Evolutionary conservation across 2,888 invertebrate genomes (phyloP).

Genomic region (Galeopsomyia nigrocyanea): DNA sequence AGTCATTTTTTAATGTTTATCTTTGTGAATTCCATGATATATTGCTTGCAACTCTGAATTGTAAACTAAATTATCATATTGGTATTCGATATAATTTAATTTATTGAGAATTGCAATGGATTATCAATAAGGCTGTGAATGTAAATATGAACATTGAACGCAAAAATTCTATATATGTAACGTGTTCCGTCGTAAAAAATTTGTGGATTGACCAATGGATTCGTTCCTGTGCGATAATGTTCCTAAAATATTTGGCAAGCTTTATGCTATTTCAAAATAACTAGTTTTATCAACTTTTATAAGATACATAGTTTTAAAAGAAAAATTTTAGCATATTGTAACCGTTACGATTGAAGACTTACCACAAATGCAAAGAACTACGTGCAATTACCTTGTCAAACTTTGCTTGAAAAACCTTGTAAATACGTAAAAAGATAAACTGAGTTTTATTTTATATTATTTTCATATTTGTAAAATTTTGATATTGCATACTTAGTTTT

Average conservation of each 20-base stretch:
- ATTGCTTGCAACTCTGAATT: constrained; percentile 24
- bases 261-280: constrained; percentile 14
- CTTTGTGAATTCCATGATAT: constrained; percentile 12
- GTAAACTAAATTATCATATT: constrained; percentile 16
- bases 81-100: background rate
- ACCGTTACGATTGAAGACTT: constrained; percentile 16
- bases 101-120: constrained; percentile 26
- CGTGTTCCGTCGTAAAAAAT: constrained; percentile 17
- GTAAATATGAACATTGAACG: constrained; percentile 34
- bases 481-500: constrained; percentile 20
- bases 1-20: background rate
- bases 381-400: constrained; percentile 9
- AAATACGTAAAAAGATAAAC: constrained; percentile 13
- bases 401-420: constrained; percentile 6
- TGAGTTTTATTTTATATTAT: constrained; percentile 12
- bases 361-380: background rate
- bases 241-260: constrained; percentile 30
- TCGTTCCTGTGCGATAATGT: constrained; percentile 18
- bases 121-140: constrained; percentile 27
- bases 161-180: background rate
- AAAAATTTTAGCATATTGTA: constrained; percentile 7
- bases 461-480: constrained; percentile 26
- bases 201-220: constrained; percentile 1
- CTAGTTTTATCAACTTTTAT: background rate
- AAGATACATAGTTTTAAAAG: background rate